Evolutionary conservation across 2,113 vertebrate species (phyloP).

Genomic region (Mohoua ochrocephala): DNA sequence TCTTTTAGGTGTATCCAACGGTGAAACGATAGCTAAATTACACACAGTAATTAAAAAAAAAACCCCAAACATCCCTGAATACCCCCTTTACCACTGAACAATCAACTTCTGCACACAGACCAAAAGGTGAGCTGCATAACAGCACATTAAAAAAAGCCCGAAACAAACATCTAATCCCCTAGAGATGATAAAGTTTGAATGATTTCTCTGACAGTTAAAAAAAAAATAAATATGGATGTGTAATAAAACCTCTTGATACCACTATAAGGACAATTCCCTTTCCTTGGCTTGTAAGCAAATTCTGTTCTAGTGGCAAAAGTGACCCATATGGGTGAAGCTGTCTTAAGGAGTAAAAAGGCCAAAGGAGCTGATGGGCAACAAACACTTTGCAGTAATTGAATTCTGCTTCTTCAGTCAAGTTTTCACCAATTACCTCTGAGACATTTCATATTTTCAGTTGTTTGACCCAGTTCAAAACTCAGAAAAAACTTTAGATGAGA

Average conservation of each 20-base stretch:
- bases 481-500: background rate
- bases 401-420: background rate
- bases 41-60: background rate
- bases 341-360: background rate
- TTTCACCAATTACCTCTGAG: background rate
- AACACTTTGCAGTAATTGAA: background rate
- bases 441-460: background rate
- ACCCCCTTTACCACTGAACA: background rate
- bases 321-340: background rate
- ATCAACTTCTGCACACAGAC: background rate
- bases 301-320: background rate
- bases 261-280: background rate
- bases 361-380: background rate
- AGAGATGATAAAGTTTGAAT: background rate
- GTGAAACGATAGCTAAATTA: background rate
- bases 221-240: too few relatives aligned
- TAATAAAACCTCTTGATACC: background rate
- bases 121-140: background rate
- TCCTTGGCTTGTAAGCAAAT: background rate
- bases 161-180: background rate
- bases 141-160: background rate
- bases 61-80: background rate
- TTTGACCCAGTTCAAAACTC: background rate
- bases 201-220: background rate
- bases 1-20: background rate